phyloP scores from a whole-genome alignment of 1,140 invertebrate species.

The Pomacea maculata region DNA sequence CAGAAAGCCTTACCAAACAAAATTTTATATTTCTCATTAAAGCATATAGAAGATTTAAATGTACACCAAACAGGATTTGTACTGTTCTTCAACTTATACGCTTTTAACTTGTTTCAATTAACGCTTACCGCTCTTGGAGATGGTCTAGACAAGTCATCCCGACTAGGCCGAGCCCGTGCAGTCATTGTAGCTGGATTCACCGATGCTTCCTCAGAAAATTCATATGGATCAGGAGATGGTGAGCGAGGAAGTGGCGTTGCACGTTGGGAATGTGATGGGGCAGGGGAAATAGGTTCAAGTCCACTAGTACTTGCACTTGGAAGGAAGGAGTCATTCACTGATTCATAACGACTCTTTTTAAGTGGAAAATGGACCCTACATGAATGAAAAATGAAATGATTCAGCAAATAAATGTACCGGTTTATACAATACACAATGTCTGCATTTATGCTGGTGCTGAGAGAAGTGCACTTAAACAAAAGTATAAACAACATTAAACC shows the following conservation, averaged over 20 bases:
- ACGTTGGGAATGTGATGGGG: constrained; percentile 38
- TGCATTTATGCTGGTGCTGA: too few relatives aligned
- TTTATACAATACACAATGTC: too few relatives aligned
- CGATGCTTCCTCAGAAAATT: constrained; percentile 62
- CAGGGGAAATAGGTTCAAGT: constrained; percentile 26
- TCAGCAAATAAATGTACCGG: too few relatives aligned
- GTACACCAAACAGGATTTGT: background rate
- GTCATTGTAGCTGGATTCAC: constrained; percentile 52
- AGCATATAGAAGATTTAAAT: background rate
- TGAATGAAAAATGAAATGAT: background rate
- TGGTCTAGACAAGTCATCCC: constrained; percentile 51
- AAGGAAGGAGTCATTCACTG: constrained; percentile 20
- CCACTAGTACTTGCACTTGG: constrained; percentile 12
- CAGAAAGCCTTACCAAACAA: too few relatives aligned
- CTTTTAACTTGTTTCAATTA: too few relatives aligned
- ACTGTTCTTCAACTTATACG: too few relatives aligned
- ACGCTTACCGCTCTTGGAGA: constrained; percentile 44
- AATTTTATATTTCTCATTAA: too few relatives aligned
- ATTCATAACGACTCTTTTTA: constrained; percentile 39
- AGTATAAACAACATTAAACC: too few relatives aligned
- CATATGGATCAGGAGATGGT: constrained; percentile 59
- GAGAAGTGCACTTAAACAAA: too few relatives aligned
- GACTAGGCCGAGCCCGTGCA: constrained; percentile 50
- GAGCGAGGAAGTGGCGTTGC: constrained; percentile 29
- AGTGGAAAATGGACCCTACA: constrained; percentile 36